Percentiles rank a stretch among this genome's conserved stretches.
Conservation (phyloP, 1,140 invertebrate species). For the Anoplolepis gracilipes region DNA sequence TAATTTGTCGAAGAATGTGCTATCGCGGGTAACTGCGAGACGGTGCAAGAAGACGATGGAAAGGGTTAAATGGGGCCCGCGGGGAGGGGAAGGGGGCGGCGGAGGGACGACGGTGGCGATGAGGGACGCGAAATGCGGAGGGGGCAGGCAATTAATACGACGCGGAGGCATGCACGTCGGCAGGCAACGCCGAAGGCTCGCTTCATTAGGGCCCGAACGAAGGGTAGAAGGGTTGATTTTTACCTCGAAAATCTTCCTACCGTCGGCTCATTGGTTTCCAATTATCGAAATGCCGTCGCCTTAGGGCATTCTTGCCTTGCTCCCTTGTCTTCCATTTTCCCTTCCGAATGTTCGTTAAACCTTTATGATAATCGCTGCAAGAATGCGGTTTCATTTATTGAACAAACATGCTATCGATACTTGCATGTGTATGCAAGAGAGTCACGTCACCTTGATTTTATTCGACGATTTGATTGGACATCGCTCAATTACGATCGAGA, state of each 20-base stretch:
- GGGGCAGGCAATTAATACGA: constrained; percentile 83
- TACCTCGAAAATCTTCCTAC: constrained; percentile 77
- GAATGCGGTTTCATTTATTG: constrained; percentile 65
- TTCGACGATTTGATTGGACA: neutral
- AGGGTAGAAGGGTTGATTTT: constrained; percentile 80
- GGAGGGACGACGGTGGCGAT: constrained; percentile 17
- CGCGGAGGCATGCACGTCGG: constrained; percentile 82
- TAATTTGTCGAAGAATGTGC: constrained; percentile 85
- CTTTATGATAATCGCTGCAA: constrained; percentile 52
- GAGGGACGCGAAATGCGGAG: constrained; percentile 69
- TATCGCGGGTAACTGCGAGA: constrained; percentile 75
- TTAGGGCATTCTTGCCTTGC: constrained; percentile 68
- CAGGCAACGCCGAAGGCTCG: constrained; percentile 79
- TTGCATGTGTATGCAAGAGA: neutral
- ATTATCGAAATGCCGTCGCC: constrained; percentile 79
- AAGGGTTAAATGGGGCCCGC: constrained; percentile 55
- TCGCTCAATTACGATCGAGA: neutral
- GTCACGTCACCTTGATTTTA: neutral
- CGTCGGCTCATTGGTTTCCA: constrained; percentile 78
- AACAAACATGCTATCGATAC: constrained; percentile 52
- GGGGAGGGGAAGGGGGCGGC: constrained; percentile 8
- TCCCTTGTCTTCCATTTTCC: constrained; percentile 51
- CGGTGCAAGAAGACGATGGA: constrained; percentile 66
- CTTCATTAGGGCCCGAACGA: constrained; percentile 81
- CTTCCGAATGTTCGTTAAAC: neutral